Conservation (phyloP, 2,797 vertebrate genomes). For the Lepus oiostolus region DNA sequence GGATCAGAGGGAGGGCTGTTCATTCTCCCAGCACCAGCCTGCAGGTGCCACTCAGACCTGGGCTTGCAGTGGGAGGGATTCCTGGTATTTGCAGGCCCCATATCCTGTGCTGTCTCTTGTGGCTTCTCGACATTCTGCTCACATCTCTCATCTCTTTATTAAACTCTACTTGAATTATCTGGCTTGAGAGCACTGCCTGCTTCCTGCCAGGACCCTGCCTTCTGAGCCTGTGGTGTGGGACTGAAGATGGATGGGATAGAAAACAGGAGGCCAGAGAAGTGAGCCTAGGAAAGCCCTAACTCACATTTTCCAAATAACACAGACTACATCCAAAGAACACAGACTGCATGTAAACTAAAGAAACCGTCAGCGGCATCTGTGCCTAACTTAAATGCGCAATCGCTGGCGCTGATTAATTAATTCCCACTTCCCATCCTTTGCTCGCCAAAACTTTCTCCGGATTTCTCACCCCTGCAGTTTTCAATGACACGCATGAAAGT, state of each 20-base stretch:
- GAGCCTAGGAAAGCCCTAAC: not conserved
- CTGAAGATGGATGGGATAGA: not conserved
- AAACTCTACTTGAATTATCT: not conserved
- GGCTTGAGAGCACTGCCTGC: not conserved
- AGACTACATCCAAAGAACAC: slow-evolving; percentile 24
- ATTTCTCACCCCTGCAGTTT: slow-evolving; percentile 60
- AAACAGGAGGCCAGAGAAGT: not conserved
- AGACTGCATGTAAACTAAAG: slow-evolving; percentile 25
- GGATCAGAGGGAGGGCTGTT: not conserved
- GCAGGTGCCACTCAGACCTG: not conserved
- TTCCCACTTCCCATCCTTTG: slow-evolving; percentile 57
- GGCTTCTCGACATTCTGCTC: not conserved
- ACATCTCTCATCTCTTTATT: not conserved
- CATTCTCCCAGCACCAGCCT: not conserved
- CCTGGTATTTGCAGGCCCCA: not conserved
- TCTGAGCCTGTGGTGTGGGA: not conserved
- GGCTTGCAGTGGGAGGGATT: not conserved
- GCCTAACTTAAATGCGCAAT: slow-evolving; percentile 51
- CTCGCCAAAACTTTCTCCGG: slow-evolving; percentile 40
- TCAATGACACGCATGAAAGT: slow-evolving; percentile 21
- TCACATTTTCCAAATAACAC: not conserved
- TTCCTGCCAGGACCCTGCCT: not conserved
- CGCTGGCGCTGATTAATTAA: slow-evolving; percentile 41
- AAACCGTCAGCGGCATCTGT: slow-evolving; percentile 39
- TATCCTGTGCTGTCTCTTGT: not conserved